Conservation (phyloP, 2,113 vertebrate species). For the Greenwoodochromis staneri region DNA sequence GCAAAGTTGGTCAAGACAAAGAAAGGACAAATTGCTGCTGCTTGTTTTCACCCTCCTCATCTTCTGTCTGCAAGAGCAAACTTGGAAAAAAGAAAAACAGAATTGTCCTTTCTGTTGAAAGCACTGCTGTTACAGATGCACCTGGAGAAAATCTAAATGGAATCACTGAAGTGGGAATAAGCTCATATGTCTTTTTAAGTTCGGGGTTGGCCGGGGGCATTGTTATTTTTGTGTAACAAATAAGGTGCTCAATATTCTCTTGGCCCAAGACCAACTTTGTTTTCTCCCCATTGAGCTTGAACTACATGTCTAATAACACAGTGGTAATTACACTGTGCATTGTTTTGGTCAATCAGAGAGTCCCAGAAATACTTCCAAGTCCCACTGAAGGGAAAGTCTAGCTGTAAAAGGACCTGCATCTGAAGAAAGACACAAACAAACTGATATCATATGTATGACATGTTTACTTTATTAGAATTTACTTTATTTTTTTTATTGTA, state of each 20-base stretch:
- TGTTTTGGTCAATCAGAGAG: slow-evolving; percentile 26
- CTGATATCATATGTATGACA: not conserved
- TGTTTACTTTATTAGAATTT: not conserved
- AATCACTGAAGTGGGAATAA: not conserved
- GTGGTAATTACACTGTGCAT: slow-evolving; percentile 34
- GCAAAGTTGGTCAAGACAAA: slow-evolving; percentile 18
- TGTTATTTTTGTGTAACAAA: slow-evolving; percentile 11
- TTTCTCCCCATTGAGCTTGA: slow-evolving; percentile 10
- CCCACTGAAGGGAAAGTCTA: not conserved
- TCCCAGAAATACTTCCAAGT: not conserved
- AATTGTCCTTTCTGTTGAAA: not conserved
- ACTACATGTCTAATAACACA: slow-evolving; percentile 34
- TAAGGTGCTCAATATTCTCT: slow-evolving; percentile 32
- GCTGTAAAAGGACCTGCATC: not conserved
- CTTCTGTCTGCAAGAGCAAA: not conserved
- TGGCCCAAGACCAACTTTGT: slow-evolving; percentile 24
- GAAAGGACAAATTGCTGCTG: slow-evolving; percentile 2
- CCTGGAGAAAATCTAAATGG: not conserved
- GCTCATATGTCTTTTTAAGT: not conserved
- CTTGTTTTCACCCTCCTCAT: not conserved
- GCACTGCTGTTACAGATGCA: not conserved
- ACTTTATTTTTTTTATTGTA: not conserved
- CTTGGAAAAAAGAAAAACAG: not conserved
- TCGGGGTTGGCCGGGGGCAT: not conserved
- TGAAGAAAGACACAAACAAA: not conserved